Evolutionary conservation across 2,113 vertebrate species (phyloP).

Genomic region (Hemiscyllium ocellatum): DNA sequence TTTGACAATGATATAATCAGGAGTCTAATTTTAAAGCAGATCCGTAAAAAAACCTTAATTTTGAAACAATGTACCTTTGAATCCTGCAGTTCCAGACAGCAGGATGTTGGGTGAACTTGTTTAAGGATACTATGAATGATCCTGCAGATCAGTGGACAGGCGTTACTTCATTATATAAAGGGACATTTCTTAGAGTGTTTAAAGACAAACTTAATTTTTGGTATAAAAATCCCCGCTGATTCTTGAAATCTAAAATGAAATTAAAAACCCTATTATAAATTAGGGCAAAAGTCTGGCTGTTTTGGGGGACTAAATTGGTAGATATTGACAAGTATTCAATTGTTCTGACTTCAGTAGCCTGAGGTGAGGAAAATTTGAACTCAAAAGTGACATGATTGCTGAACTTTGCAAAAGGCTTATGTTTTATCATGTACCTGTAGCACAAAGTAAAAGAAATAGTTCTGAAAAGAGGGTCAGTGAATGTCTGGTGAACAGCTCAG

Average conservation of each 20-base stretch:
- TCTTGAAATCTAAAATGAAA: background rate
- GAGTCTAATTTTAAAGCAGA: slow-evolving; percentile 21
- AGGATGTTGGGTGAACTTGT: slow-evolving; percentile 28
- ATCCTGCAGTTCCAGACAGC: background rate
- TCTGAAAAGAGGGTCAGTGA: background rate
- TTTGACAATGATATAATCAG: background rate
- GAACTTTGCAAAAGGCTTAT: background rate
- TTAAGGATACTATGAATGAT: slow-evolving; percentile 12
- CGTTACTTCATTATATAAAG: background rate
- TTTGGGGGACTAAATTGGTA: background rate
- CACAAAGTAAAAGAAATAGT: background rate
- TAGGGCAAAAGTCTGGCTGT: background rate
- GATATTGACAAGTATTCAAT: background rate
- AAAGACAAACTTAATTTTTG: background rate
- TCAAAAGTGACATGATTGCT: background rate
- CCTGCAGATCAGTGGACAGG: background rate
- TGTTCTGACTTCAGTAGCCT: background rate
- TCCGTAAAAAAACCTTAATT: background rate
- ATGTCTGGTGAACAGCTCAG: background rate
- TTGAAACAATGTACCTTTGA: slow-evolving; percentile 16
- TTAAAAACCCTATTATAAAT: background rate
- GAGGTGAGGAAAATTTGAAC: background rate
- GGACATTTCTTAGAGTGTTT: background rate
- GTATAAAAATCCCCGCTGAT: background rate
- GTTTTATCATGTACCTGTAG: background rate